Percentiles rank a stretch among this genome's conserved stretches.
These are phyloP conservation scores for Clostera curtula DNA, from an alignment of 2,888 invertebrate species.

Conservation along the genomic window DNA sequence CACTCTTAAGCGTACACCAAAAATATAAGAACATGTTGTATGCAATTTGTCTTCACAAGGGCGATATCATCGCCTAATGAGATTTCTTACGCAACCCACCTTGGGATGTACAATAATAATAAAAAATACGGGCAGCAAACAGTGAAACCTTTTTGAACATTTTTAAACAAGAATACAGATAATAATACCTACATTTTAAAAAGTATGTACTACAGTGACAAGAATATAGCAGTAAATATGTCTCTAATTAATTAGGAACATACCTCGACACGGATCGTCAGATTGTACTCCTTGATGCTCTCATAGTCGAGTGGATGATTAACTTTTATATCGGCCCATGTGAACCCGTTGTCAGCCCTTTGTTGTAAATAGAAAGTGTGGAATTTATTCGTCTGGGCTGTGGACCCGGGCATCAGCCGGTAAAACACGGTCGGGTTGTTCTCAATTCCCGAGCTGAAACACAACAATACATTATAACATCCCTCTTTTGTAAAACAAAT, in stretches of 20 bases:
- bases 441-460: constrained; percentile 93
- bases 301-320: constrained; percentile 97
- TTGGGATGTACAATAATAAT: too few relatives aligned
- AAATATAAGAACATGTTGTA: too few relatives aligned
- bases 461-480: constrained; percentile 33
- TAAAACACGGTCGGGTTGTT: constrained; percentile 97
- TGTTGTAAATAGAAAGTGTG: constrained; percentile 97
- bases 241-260: constrained; percentile 38
- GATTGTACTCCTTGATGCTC: constrained; percentile 95
- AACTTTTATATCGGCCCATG: constrained; percentile 97
- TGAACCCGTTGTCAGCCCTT: constrained; percentile 92
- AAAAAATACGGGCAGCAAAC: too few relatives aligned
- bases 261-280: constrained; percentile 97
- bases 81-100: too few relatives aligned
- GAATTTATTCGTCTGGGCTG: constrained; percentile 96
- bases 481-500: constrained; percentile 10
- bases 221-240: too few relatives aligned
- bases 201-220: too few relatives aligned
- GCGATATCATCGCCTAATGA: too few relatives aligned
- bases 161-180: too few relatives aligned
- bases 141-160: too few relatives aligned
- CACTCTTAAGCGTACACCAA: too few relatives aligned
- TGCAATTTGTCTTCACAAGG: too few relatives aligned
- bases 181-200: too few relatives aligned
- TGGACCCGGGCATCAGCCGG: constrained; percentile 95